These are phyloP conservation scores for Heterotilapia buettikoferi DNA, from an alignment of 2,113 vertebrate genomes.

Conservation along the genomic window DNA sequence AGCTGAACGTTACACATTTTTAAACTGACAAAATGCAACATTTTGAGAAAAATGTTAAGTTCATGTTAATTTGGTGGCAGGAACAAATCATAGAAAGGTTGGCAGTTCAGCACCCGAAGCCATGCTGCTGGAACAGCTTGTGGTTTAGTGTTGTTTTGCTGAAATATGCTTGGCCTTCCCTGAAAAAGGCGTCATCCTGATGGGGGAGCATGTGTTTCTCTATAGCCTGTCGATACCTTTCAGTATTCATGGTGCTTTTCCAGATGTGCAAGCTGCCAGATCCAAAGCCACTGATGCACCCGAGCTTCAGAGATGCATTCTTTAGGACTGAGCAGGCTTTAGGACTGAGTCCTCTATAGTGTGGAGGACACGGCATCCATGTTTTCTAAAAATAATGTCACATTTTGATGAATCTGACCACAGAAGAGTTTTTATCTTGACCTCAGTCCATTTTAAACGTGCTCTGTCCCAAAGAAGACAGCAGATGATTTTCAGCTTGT, in stretches of 20 bases:
- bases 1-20: background rate
- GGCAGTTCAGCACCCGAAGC: background rate
- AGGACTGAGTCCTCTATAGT: background rate
- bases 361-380: background rate
- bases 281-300: background rate
- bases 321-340: background rate
- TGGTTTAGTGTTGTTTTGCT: rapidly evolving
- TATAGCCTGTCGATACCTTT: background rate
- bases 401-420: background rate
- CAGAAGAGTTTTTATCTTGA: background rate
- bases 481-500: background rate
- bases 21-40: background rate
- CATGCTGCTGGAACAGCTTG: background rate
- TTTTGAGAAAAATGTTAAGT: background rate
- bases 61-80: background rate
- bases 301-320: background rate
- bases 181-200: background rate
- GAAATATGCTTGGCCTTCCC: background rate
- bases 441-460: background rate
- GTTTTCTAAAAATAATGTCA: background rate
- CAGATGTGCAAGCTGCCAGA: background rate
- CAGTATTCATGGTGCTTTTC: rapidly evolving
- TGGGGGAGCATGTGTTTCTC: background rate
- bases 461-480: background rate
- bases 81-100: background rate